Evolutionary conservation across 2,888 invertebrate genomes (phyloP).

Genomic region (Nemoura dubitans): DNA sequence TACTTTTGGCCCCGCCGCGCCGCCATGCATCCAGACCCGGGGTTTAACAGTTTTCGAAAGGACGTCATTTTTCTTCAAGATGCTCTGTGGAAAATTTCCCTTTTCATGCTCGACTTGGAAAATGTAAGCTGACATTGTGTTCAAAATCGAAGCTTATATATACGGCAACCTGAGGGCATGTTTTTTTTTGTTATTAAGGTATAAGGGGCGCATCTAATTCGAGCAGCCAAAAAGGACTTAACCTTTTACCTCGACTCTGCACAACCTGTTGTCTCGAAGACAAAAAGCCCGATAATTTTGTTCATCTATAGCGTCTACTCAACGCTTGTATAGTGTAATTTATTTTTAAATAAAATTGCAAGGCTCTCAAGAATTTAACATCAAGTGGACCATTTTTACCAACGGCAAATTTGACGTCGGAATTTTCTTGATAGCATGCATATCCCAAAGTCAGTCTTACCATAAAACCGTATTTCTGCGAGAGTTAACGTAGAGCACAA

Average conservation of each 20-base stretch:
- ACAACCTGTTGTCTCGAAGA: neutral
- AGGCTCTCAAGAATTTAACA: too few species aligned
- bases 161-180: neutral
- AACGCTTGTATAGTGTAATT: neutral
- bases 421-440: too few species aligned
- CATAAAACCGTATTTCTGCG: too few species aligned
- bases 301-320: neutral
- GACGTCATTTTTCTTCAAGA: slow-evolving; percentile 18
- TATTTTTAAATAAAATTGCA: neutral
- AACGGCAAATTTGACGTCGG: too few species aligned
- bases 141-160: slow-evolving; percentile 26
- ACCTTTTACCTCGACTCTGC: too few species aligned
- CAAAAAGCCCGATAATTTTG: neutral
- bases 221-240: neutral
- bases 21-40: neutral
- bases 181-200: neutral
- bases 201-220: neutral
- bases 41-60: slow-evolving; percentile 18
- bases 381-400: too few species aligned
- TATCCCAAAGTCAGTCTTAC: too few species aligned
- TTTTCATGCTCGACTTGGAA: slow-evolving; percentile 3
- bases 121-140: slow-evolving; percentile 20
- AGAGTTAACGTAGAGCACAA: too few species aligned
- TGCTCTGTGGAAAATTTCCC: slow-evolving; percentile 1
- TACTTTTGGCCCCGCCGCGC: neutral